Evolutionary conservation across 1,140 invertebrate genomes (phyloP), one percentile per base, ranked within the genome.

Genomic region (Drosophila persimilis): DNA sequence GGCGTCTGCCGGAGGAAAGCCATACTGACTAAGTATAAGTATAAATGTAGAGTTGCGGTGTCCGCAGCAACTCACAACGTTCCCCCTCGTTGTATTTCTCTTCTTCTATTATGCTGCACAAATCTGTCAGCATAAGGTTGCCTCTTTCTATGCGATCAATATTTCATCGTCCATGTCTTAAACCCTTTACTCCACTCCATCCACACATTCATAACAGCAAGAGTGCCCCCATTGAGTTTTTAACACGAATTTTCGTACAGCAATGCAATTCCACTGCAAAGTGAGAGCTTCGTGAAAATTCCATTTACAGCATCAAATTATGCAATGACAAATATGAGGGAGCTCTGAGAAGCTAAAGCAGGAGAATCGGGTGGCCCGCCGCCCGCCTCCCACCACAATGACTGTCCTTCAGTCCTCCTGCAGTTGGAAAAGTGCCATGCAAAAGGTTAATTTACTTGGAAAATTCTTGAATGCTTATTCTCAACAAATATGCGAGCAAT

Each of bases 401-500:
- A 65, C 26, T 43, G 46, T 39, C 4, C 35, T 39, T 39, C 4
- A 11, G 31, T 35, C 3, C 35, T 39, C 4, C 35, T 43, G 9
- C 59, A 52, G 63, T 26, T 35, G 48, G 48, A n/a, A 39, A 29
- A 66, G 41, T 26, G 60, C 47, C 52, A 24, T 24, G 60, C 26
- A 74, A 74, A 59, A 74, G 72, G 61, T 75, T 75, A 75, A 75
- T 75, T 75, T 75, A 75, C 61, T 75, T 44, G 71, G 43, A 75
- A 71, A 75, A 75, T 75, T 75, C 71, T 63, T 9, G 47, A 63
- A 73, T 73, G 52, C 59, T 73, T 64, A 73, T 41, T 55, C 52
- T 73, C 63, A 73, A 73, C 72, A 75, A 75, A 75, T 59, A 75
- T 75, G 62, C 60, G 51, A 75, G 72, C 72, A 75, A 75, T 75